Evolutionary conservation across 30 jellyfish, hydroid and myxozoan genomes (phyloP).

Genomic region (Turritopsis dohrnii): DNA sequence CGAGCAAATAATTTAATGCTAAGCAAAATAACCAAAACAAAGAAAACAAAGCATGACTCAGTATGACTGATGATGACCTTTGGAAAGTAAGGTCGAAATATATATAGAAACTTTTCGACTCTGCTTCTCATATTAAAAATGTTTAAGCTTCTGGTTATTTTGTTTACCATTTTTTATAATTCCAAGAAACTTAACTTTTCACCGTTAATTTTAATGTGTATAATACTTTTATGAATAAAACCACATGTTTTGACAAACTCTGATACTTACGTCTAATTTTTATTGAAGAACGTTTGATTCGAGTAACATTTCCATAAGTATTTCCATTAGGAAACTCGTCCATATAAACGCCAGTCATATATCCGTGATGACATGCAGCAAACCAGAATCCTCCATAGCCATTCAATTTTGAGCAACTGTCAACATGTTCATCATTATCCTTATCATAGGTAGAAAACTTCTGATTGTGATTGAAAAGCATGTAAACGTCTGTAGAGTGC

Average conservation of each 20-base stretch:
- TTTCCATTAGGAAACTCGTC: not conserved
- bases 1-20: too few relatives aligned
- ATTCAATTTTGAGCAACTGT: not conserved
- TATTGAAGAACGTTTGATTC: not conserved
- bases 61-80: too few relatives aligned
- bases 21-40: too few relatives aligned
- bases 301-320: not conserved
- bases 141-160: too few relatives aligned
- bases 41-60: too few relatives aligned
- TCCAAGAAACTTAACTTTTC: too few relatives aligned
- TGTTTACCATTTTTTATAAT: too few relatives aligned
- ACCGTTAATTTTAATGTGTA: too few relatives aligned
- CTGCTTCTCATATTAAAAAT: too few relatives aligned
- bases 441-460: not conserved
- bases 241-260: not conserved
- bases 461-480: not conserved
- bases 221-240: too few relatives aligned
- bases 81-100: too few relatives aligned
- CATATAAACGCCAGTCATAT: not conserved
- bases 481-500: not conserved
- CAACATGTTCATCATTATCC: not conserved
- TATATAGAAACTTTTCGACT: too few relatives aligned
- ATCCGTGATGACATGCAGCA: not conserved
- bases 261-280: not conserved
- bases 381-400: not conserved